Evolutionary conservation across 2,113 vertebrate species (phyloP).

Genomic region (Phaethon lepturus): DNA sequence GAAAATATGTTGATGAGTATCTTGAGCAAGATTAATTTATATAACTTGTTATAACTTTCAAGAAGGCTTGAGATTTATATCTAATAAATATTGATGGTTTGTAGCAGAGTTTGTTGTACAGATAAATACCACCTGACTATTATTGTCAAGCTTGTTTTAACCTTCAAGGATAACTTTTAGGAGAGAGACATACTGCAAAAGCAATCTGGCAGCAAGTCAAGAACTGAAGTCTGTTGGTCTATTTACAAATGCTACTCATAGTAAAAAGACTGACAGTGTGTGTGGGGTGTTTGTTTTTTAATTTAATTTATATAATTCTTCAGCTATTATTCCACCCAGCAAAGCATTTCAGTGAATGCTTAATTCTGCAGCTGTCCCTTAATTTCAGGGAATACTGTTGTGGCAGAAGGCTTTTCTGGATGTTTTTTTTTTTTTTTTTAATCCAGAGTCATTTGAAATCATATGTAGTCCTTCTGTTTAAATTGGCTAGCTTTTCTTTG

Average conservation of each 20-base stretch:
- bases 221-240: background rate
- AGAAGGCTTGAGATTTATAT: conserved; percentile 22
- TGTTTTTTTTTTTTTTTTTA: background rate
- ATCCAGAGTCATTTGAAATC: background rate
- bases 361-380: background rate
- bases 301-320: background rate
- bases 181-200: background rate
- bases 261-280: background rate
- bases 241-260: background rate
- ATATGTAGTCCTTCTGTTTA: background rate
- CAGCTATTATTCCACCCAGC: background rate
- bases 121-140: conserved; percentile 17
- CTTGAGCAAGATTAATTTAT: conserved; percentile 38
- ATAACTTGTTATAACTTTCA: conserved; percentile 23
- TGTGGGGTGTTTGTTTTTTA: too few relatives aligned
- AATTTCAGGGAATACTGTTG: background rate
- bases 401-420: background rate
- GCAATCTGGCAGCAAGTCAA: background rate
- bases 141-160: conserved; percentile 20
- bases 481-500: background rate
- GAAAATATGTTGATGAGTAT: conserved; percentile 20
- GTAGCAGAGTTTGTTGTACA: conserved; percentile 36
- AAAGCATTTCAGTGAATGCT: background rate
- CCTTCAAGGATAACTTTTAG: conserved; percentile 1
- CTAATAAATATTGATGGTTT: conserved; percentile 55